Evolutionary conservation across 2,797 vertebrate genomes (phyloP).

Genomic region (Pangasius mekongensis): DNA sequence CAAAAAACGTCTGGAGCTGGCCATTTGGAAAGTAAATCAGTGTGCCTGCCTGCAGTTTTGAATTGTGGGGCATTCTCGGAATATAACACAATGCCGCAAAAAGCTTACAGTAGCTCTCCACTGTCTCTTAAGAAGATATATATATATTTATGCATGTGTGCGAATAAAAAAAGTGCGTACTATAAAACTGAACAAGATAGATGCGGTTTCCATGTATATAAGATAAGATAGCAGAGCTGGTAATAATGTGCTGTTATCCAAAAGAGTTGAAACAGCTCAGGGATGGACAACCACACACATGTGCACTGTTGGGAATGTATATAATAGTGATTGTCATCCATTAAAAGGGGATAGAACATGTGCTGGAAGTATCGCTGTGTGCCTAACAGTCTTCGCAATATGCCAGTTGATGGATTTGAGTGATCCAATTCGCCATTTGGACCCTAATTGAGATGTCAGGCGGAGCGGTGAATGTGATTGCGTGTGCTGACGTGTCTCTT

Average conservation of each 20-base stretch:
- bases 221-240: not conserved
- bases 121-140: not conserved
- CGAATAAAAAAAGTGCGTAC: not conserved
- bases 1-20: slow-evolving; percentile 1
- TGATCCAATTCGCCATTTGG: slow-evolving; percentile 74
- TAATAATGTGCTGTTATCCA: not conserved
- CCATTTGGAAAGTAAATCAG: not conserved
- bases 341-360: slow-evolving; percentile 29
- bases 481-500: slow-evolving; percentile 73
- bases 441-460: slow-evolving; percentile 83
- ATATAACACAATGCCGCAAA: not conserved
- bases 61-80: not conserved
- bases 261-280: slow-evolving; percentile 10
- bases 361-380: slow-evolving; percentile 10
- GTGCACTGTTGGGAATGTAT: slow-evolving; percentile 2
- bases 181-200: not conserved
- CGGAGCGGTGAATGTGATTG: slow-evolving; percentile 74
- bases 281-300: slow-evolving; percentile 19
- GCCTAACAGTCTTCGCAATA: slow-evolving; percentile 14
- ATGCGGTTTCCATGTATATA: not conserved
- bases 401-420: slow-evolving; percentile 70
- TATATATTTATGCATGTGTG: no score
- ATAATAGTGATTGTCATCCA: slow-evolving; percentile 26
- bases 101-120: not conserved
- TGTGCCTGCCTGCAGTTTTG: not conserved